phyloP scores from a whole-genome alignment of 2,888 invertebrate genomes.

The Lymantria monacha region DNA sequence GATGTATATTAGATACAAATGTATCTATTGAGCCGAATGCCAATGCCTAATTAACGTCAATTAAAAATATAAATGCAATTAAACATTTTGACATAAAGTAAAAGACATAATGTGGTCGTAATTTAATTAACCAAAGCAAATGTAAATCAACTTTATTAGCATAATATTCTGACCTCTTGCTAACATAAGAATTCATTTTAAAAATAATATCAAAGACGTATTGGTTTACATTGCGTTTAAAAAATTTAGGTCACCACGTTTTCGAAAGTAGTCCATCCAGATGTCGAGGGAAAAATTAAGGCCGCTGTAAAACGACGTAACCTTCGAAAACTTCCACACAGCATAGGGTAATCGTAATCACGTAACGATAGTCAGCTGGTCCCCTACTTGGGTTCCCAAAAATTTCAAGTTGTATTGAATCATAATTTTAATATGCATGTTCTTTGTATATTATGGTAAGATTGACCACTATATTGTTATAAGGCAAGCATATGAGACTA shows the following conservation, averaged over 20 bases:
- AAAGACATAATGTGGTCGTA: not conserved
- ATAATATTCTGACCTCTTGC: conserved; percentile 9
- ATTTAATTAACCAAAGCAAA: conserved; percentile 1
- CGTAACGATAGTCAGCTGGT: conserved; percentile 13
- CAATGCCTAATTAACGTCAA: not conserved
- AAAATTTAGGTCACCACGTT: conserved; percentile 62
- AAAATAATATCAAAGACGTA: conserved; percentile 28
- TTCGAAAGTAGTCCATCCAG: conserved; percentile 76
- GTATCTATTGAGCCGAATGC: too few species aligned
- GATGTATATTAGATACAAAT: too few species aligned
- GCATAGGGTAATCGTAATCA: conserved; percentile 16
- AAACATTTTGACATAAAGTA: not conserved
- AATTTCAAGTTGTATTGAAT: too few species aligned
- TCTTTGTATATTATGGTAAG: too few species aligned
- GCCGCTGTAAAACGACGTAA: conserved; percentile 43
- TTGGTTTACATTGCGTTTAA: conserved; percentile 36
- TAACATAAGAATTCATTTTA: conserved; percentile 9
- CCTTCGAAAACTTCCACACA: conserved; percentile 12
- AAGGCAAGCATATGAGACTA: too few species aligned
- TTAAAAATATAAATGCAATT: not conserved
- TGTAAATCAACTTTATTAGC: conserved; percentile 8
- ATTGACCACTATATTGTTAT: too few species aligned
- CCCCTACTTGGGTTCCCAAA: not conserved
- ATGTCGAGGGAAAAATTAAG: conserved; percentile 61
- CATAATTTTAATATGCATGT: too few species aligned